A percentile compares a stretch with the other conserved stretches of the same genome.
Conservation (phyloP, 2,888 invertebrate genomes). For the Pristionchus maxplancki region DNA sequence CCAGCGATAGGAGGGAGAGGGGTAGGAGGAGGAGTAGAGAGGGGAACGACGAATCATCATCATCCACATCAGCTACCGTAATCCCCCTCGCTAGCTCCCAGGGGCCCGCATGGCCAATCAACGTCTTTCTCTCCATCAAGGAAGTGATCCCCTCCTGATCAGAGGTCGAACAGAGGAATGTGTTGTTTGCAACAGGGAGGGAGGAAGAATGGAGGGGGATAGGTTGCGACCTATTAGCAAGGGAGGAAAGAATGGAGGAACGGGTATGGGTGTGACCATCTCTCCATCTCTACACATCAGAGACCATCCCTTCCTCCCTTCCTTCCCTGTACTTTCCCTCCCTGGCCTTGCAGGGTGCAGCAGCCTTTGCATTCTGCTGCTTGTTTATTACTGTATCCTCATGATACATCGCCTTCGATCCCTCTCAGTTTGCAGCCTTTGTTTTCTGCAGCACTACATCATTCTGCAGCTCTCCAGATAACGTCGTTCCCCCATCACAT, state of each 20-base stretch:
- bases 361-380: too few species aligned
- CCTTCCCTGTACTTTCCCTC: neutral
- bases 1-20: neutral
- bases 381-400: too few species aligned
- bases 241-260: too few species aligned
- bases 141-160: neutral
- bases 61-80: neutral
- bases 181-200: neutral
- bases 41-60: neutral
- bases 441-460: too few species aligned
- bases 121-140: neutral
- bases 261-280: neutral
- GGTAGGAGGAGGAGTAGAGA: neutral
- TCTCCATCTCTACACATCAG: neutral
- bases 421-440: too few species aligned
- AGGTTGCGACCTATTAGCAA: too few species aligned
- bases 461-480: too few species aligned
- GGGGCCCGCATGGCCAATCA: neutral
- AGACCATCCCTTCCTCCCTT: neutral
- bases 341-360: neutral
- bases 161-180: neutral
- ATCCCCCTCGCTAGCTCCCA: neutral
- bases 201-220: neutral
- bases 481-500: neutral
- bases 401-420: too few species aligned